Percentiles rank a stretch among this genome's conserved stretches.
Evolutionary conservation across 2,888 invertebrate genomes (phyloP).

Genomic region (Chesias legatella): DNA sequence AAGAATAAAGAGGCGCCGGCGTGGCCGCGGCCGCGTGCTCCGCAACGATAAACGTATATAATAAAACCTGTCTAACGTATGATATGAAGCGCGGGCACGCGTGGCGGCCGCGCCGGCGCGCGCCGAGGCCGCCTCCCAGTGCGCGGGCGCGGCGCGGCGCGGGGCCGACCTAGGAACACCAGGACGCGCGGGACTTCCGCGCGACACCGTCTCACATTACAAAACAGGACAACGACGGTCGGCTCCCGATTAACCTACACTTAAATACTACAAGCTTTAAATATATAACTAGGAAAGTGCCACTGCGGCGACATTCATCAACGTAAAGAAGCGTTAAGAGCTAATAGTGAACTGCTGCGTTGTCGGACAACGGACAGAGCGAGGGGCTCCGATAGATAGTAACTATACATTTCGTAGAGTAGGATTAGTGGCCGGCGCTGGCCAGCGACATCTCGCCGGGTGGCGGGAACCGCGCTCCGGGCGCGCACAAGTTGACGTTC

Average conservation of each 20-base stretch:
- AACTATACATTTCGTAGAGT: constrained; percentile 78
- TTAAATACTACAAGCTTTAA: constrained; percentile 78
- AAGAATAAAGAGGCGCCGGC: constrained; percentile 62
- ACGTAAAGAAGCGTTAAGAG: constrained; percentile 79
- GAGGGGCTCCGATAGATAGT: constrained; percentile 74
- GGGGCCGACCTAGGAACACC: constrained; percentile 47
- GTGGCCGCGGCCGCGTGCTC: constrained; percentile 65
- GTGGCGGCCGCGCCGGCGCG: constrained; percentile 57
- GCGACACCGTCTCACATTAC: constrained; percentile 31
- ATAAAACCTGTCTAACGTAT: constrained; percentile 80
- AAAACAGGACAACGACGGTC: constrained; percentile 53
- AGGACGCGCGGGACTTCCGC: constrained; percentile 23
- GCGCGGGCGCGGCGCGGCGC: constrained; percentile 66
- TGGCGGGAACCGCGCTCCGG: constrained; percentile 80
- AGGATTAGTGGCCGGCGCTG: constrained; percentile 79
- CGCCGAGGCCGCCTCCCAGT: constrained; percentile 77
- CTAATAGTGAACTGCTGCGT: constrained; percentile 81
- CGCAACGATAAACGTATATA: constrained; percentile 77
- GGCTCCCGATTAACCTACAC: constrained; percentile 71
- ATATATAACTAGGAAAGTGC: constrained; percentile 76
- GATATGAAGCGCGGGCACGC: constrained; percentile 72
- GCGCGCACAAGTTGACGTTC: constrained; percentile 81
- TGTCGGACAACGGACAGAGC: constrained; percentile 79
- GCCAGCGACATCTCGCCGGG: constrained; percentile 80
- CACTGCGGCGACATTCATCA: constrained; percentile 67